These are phyloP conservation scores for Scophthalmus maximus DNA, from an alignment of 2,113 vertebrate genomes.

Conservation along the genomic window DNA sequence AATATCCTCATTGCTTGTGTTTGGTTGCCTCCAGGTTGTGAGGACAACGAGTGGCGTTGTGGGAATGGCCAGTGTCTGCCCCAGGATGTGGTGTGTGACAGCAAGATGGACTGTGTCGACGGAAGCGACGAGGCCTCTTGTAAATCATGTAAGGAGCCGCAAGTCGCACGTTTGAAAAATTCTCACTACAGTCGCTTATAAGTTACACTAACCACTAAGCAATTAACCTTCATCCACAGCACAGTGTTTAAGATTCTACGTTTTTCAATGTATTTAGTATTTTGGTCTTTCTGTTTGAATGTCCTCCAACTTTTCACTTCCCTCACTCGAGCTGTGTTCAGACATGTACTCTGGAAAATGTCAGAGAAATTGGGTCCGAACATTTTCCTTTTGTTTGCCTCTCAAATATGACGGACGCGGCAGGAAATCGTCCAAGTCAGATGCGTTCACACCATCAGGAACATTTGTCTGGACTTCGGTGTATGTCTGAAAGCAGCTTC, in stretches of 20 bases:
- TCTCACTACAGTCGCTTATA: constrained; percentile 5
- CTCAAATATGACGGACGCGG: too few species aligned
- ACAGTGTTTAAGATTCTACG: background rate
- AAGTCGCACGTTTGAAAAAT: background rate
- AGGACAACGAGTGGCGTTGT: constrained; percentile 74
- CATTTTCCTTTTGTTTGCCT: too few species aligned
- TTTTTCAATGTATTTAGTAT: too few species aligned
- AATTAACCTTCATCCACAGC: constrained; percentile 35
- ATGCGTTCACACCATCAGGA: too few species aligned
- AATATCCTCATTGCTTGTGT: constrained; percentile 8
- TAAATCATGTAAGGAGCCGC: constrained; percentile 66
- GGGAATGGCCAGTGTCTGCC: constrained; percentile 75
- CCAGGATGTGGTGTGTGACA: constrained; percentile 74
- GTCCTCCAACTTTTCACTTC: too few species aligned
- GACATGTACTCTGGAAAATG: too few species aligned
- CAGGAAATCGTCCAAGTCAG: too few species aligned
- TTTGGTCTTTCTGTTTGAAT: too few species aligned
- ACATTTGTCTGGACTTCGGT: too few species aligned
- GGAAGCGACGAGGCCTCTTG: constrained; percentile 83
- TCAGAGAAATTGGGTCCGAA: too few species aligned
- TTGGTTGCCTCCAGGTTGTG: constrained; percentile 70
- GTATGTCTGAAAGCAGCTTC: too few species aligned
- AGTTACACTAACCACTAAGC: constrained; percentile 39
- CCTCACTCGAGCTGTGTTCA: too few species aligned
- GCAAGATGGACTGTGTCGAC: constrained; percentile 78